Conservation (phyloP, 2,113 vertebrate genomes). For the Chloropsis hardwickii region DNA sequence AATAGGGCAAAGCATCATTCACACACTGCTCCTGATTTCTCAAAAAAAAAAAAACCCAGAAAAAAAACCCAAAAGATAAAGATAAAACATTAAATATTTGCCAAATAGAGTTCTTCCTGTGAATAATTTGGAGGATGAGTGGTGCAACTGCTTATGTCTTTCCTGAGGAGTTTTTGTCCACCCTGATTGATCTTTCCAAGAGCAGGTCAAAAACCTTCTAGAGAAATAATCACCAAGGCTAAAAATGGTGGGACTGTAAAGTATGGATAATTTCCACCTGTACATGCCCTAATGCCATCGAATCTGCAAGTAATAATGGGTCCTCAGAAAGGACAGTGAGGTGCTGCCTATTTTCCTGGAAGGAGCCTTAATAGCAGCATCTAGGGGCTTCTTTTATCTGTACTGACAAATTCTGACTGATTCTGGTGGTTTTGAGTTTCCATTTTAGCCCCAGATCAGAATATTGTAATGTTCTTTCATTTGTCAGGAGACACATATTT, state of each 20-base stretch:
- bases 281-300: accelerated
- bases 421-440: not conserved
- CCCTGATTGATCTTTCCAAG: not conserved
- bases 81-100: not conserved
- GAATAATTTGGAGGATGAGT: not conserved
- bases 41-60: not conserved
- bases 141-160: not conserved
- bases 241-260: not conserved
- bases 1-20: not conserved
- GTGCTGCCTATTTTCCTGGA: not conserved
- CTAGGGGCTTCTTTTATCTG: accelerated
- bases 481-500: not conserved
- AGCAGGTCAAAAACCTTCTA: not conserved
- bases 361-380: not conserved
- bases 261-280: not conserved
- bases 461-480: not conserved
- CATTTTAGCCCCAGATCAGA: not conserved
- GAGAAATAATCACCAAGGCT: not conserved
- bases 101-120: not conserved
- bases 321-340: not conserved
- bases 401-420: not conserved
- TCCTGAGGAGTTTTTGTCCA: not conserved
- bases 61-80: not conserved
- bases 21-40: not conserved
- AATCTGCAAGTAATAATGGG: not conserved